A percentile compares a stretch with the other conserved stretches of the same genome.
phyloP scores from a whole-genome alignment of 2,888 invertebrate genomes.

The Sisyra terminalis region DNA sequence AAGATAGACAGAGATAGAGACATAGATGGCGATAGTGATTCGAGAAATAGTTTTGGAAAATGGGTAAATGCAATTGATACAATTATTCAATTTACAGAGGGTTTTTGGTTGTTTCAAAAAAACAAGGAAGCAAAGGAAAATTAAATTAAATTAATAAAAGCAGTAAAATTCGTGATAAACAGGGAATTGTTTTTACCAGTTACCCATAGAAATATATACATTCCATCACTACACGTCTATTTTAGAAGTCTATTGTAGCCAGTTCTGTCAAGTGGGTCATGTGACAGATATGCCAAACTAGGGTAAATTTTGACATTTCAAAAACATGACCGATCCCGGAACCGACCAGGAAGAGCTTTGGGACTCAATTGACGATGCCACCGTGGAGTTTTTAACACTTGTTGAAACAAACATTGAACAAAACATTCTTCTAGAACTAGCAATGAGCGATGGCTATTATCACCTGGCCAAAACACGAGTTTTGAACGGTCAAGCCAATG shows the following conservation, averaged over 20 bases:
- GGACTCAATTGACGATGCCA: slow-evolving; percentile 46
- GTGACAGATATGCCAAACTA: neutral
- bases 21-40: too few species aligned
- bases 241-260: neutral
- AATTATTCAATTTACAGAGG: too few species aligned
- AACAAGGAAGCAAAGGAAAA: too few species aligned
- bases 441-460: slow-evolving; percentile 50
- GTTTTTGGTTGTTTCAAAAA: too few species aligned
- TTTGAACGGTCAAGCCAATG: slow-evolving; percentile 57
- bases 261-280: neutral
- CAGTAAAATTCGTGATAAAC: too few species aligned
- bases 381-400: slow-evolving; percentile 49
- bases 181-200: too few species aligned
- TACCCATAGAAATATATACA: too few species aligned
- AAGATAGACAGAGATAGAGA: too few species aligned
- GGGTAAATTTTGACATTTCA: neutral
- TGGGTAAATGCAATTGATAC: too few species aligned
- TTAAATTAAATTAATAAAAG: too few species aligned
- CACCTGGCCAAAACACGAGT: slow-evolving; percentile 64
- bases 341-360: slow-evolving; percentile 30
- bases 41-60: too few species aligned
- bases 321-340: slow-evolving; percentile 14
- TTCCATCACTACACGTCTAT: too few species aligned
- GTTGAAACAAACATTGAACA: slow-evolving; percentile 55
- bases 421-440: slow-evolving; percentile 51